Conservation (phyloP, 2,888 invertebrate species). For the Galeopsomyia nigrocyanea region DNA sequence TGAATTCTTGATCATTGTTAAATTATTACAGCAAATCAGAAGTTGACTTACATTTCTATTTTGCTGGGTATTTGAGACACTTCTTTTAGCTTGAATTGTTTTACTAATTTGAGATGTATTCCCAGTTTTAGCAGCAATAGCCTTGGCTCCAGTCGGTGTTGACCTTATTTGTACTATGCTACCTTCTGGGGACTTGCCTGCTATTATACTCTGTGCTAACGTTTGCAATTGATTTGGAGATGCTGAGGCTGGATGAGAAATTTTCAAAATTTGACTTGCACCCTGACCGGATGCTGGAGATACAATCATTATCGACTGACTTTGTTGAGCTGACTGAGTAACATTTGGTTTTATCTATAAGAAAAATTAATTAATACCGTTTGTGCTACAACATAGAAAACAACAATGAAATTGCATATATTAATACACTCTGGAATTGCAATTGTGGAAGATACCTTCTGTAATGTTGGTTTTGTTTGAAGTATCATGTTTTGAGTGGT, state of each 20-base stretch:
- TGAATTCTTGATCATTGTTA: not conserved
- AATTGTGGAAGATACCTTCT: constrained; percentile 59
- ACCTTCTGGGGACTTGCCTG: constrained; percentile 66
- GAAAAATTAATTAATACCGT: constrained; percentile 10
- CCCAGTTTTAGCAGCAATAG: constrained; percentile 61
- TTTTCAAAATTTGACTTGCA: constrained; percentile 66
- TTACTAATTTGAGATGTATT: constrained; percentile 62
- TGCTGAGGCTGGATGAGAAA: constrained; percentile 65
- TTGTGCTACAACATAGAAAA: constrained; percentile 1
- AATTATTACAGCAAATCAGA: not conserved
- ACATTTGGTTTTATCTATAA: constrained; percentile 60
- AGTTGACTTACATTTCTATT: constrained; percentile 61
- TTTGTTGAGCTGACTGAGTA: constrained; percentile 59
- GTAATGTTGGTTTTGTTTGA: constrained; percentile 65
- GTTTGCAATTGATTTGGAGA: constrained; percentile 65
- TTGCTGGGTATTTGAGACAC: constrained; percentile 69
- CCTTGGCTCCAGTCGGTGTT: constrained; percentile 59
- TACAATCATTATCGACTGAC: constrained; percentile 67
- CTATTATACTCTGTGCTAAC: constrained; percentile 65
- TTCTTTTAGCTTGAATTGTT: constrained; percentile 62
- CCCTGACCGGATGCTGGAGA: constrained; percentile 66
- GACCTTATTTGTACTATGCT: constrained; percentile 66
- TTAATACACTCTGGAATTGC: constrained; percentile 58
- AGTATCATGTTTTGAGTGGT: constrained; percentile 63
- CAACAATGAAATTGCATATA: not conserved